phyloP scores from a whole-genome alignment of 1,140 invertebrate genomes.

The Temnothorax nylanderi region DNA sequence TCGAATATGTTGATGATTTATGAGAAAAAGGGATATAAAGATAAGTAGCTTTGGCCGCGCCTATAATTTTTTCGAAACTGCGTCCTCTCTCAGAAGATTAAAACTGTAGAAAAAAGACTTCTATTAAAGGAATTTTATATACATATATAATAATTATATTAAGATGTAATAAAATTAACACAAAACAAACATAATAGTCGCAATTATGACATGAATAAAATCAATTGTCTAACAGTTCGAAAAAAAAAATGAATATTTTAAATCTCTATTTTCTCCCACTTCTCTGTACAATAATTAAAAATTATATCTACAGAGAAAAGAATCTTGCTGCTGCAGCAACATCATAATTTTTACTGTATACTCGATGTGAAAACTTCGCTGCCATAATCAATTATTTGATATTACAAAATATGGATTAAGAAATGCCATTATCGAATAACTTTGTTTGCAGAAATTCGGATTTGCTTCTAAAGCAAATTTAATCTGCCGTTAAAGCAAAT shows the following conservation, averaged over 20 bases:
- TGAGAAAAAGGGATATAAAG: too few relatives aligned
- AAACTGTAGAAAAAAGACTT: too few relatives aligned
- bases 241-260: background rate
- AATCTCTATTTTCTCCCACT: background rate
- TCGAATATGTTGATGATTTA: too few relatives aligned
- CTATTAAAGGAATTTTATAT: too few relatives aligned
- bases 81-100: too few relatives aligned
- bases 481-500: background rate
- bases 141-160: background rate
- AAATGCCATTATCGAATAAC: background rate
- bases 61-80: too few relatives aligned
- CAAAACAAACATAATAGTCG: background rate
- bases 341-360: background rate
- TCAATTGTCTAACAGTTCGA: background rate
- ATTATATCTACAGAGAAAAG: background rate
- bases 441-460: background rate
- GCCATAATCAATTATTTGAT: background rate
- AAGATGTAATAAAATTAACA: background rate
- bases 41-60: too few relatives aligned
- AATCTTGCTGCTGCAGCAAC: too few relatives aligned
- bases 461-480: background rate
- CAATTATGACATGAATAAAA: too few relatives aligned
- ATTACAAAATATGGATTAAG: background rate
- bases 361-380: background rate
- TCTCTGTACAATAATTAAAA: background rate